Conservation (phyloP, 2,888 invertebrate genomes). For the Caenorhabditis auriculariae region DNA sequence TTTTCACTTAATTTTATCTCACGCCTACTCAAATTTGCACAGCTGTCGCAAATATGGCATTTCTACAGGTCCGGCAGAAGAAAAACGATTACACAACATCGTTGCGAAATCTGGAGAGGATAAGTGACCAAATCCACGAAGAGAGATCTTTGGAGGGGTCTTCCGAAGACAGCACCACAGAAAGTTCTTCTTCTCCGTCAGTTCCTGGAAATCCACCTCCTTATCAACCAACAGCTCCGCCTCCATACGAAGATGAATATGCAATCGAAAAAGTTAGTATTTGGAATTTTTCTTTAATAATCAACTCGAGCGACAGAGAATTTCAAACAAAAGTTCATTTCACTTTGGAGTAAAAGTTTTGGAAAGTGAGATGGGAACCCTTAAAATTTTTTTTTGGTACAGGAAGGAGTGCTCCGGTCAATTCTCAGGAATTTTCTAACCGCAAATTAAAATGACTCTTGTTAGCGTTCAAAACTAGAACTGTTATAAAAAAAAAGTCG, state of each 20-base stretch:
- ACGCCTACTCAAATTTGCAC: not conserved
- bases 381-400: no score
- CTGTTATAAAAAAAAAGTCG: no score
- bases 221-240: constrained; percentile 48
- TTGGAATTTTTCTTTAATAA: not conserved
- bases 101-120: constrained; percentile 56
- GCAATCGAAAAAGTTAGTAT: constrained; percentile 33
- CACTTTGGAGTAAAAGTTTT: no score
- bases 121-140: constrained; percentile 61
- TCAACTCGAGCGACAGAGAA: not conserved
- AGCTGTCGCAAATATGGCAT: not conserved
- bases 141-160: constrained; percentile 42
- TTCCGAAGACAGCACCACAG: constrained; percentile 4
- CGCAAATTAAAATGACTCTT: no score
- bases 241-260: constrained; percentile 47
- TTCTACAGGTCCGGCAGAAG: constrained; percentile 54
- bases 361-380: no score
- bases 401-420: no score
- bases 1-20: constrained; percentile 1
- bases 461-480: no score
- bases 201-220: constrained; percentile 42
- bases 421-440: no score
- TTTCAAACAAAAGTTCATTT: not conserved
- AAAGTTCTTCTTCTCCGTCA: constrained; percentile 2
- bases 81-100: constrained; percentile 60